These are phyloP conservation scores for Serranus cabrilla DNA, from an alignment of 2,797 vertebrate species.

Conservation along the genomic window DNA sequence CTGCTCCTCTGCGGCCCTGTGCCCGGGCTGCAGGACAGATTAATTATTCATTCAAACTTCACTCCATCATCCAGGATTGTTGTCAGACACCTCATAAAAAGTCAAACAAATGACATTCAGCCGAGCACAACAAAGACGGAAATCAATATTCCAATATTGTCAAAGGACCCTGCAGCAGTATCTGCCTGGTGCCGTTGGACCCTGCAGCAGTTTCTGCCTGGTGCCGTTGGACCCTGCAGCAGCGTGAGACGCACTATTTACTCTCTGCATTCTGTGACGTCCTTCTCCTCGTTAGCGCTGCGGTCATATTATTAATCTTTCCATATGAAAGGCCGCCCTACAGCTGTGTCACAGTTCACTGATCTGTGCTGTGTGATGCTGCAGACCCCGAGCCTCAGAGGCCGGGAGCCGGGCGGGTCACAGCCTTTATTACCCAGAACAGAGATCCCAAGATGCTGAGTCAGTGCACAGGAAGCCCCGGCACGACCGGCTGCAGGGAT, in stretches of 20 bases:
- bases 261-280: not conserved
- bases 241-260: not conserved
- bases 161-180: constrained; percentile 46
- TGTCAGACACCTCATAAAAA: constrained; percentile 66
- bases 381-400: constrained; percentile 37
- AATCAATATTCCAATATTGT: constrained; percentile 67
- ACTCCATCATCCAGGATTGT: constrained; percentile 54
- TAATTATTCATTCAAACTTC: constrained; percentile 68
- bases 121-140: constrained; percentile 51
- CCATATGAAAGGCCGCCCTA: not conserved
- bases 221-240: constrained; percentile 1
- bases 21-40: constrained; percentile 27
- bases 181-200: constrained; percentile 27
- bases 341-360: constrained; percentile 3
- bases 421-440: constrained; percentile 56
- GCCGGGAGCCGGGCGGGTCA: constrained; percentile 44
- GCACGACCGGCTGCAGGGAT: constrained; percentile 39
- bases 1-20: not conserved
- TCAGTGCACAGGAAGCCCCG: constrained; percentile 15
- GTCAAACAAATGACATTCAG: constrained; percentile 59
- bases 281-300: not conserved
- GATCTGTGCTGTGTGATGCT: constrained; percentile 18
- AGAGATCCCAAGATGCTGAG: constrained; percentile 55
- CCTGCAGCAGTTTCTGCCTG: not conserved
- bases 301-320: not conserved